Evolutionary conservation across 1,140 invertebrate species (phyloP).

Genomic region (Sarcophaga bullata): DNA sequence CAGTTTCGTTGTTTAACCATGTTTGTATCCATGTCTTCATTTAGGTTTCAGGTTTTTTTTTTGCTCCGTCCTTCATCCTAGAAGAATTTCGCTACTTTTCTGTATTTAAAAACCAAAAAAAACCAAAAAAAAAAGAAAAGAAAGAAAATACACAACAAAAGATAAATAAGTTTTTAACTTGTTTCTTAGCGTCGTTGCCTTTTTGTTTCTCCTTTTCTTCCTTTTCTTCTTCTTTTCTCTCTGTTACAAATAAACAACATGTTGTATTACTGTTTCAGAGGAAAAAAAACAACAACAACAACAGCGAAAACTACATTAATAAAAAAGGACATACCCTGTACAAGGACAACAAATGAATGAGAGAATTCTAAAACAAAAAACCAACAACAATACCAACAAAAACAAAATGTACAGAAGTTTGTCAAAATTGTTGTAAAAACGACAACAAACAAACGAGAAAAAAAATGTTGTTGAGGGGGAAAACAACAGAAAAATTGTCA

Average conservation of each 20-base stretch:
- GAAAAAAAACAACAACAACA: not conserved
- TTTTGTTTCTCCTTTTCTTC: not conserved
- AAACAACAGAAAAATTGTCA: constrained; percentile 36
- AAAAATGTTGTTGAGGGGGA: not conserved
- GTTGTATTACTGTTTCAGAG: not conserved
- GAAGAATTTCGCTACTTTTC: not conserved
- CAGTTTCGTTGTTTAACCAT: too few species aligned
- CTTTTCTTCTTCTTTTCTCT: not conserved
- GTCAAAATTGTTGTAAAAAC: constrained; percentile 18
- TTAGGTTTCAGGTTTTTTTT: not conserved
- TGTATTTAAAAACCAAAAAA: not conserved
- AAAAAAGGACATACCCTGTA: not conserved
- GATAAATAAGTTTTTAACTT: too few species aligned
- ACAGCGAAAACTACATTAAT: not conserved
- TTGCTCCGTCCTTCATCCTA: not conserved
- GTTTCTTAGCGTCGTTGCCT: too few species aligned
- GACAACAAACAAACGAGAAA: not conserved
- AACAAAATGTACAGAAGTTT: not conserved
- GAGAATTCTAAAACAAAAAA: not conserved
- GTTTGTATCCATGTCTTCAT: too few species aligned
- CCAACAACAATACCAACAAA: constrained; percentile 15
- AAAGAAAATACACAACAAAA: too few species aligned
- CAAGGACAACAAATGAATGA: too few species aligned
- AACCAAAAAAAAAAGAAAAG: not conserved
- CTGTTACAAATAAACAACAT: constrained; percentile 3